phyloP scores from a whole-genome alignment of 2,113 vertebrate species.

The Prolemur simus region DNA sequence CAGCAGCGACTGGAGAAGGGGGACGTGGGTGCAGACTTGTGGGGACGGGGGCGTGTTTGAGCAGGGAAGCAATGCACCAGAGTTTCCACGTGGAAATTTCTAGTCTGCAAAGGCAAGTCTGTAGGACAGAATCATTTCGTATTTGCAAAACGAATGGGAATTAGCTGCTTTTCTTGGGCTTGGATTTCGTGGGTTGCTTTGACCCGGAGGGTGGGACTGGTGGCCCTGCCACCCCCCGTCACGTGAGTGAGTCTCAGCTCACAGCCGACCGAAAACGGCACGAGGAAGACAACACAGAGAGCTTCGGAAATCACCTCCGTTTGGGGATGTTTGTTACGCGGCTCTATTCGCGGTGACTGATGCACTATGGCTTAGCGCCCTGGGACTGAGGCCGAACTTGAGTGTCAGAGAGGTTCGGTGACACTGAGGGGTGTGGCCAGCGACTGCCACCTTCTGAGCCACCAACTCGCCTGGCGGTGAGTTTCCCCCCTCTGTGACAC shows the following conservation, averaged over 20 bases:
- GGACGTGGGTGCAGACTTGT: not conserved
- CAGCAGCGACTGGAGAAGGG: not conserved
- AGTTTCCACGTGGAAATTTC: not conserved
- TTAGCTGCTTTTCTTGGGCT: not conserved
- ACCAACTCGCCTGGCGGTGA: not conserved
- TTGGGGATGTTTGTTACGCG: not conserved
- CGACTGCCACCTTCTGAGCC: not conserved
- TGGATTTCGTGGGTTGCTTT: not conserved
- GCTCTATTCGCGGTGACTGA: no score
- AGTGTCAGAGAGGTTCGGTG: not conserved
- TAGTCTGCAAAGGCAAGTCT: not conserved
- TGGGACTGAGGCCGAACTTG: not conserved
- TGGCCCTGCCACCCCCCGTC: not conserved
- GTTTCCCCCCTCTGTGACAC: not conserved
- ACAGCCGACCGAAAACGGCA: not conserved
- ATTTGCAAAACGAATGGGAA: not conserved
- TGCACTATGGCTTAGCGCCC: not conserved
- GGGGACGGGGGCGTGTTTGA: not conserved
- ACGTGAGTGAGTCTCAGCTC: not conserved
- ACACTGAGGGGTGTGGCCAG: not conserved
- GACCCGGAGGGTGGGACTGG: fast-evolving
- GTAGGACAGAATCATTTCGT: not conserved
- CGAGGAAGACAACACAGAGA: fast-evolving
- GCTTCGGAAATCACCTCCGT: not conserved
- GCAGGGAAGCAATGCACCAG: not conserved